Percentiles rank a stretch among this genome's conserved stretches.
Conservation (phyloP, 1,140 invertebrate genomes). For the Bombus difficillimus region DNA sequence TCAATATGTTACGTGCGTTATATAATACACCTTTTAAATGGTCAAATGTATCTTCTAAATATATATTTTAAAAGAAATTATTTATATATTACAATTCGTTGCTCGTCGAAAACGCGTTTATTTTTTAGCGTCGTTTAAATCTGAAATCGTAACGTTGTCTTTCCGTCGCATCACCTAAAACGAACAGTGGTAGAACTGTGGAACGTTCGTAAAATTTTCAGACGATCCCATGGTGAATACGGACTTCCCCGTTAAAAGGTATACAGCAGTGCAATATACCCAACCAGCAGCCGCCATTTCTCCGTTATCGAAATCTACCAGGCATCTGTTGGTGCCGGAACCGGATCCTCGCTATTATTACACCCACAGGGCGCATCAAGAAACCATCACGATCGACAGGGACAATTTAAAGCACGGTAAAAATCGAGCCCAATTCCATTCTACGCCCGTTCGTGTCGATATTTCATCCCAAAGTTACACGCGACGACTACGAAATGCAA, state of each 20-base stretch:
- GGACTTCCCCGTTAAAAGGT: slow-evolving; percentile 88
- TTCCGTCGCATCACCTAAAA: too few species aligned
- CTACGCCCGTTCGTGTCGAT: neutral
- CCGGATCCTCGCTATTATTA: slow-evolving; percentile 88
- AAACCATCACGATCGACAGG: slow-evolving; percentile 84
- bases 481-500: neutral
- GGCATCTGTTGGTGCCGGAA: slow-evolving; percentile 89
- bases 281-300: slow-evolving; percentile 90
- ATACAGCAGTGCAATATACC: slow-evolving; percentile 90
- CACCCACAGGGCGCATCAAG: slow-evolving; percentile 85
- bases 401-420: slow-evolving; percentile 82
- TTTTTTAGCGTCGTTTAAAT: neutral
- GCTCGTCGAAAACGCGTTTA: slow-evolving; percentile 1
- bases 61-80: neutral
- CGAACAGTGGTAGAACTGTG: slow-evolving; percentile 11
- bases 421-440: slow-evolving; percentile 15
- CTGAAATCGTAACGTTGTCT: neutral
- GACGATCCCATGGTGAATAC: slow-evolving; percentile 83
- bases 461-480: neutral
- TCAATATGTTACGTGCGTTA: neutral
- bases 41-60: too few species aligned
- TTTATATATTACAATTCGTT: neutral
- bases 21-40: too few species aligned
- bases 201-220: slow-evolving; percentile 72
- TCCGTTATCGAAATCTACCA: slow-evolving; percentile 90